Evolutionary conservation across 2,113 vertebrate genomes (phyloP), one percentile per base, ranked within the genome.

Genomic region (Sprattus sprattus): DNA sequence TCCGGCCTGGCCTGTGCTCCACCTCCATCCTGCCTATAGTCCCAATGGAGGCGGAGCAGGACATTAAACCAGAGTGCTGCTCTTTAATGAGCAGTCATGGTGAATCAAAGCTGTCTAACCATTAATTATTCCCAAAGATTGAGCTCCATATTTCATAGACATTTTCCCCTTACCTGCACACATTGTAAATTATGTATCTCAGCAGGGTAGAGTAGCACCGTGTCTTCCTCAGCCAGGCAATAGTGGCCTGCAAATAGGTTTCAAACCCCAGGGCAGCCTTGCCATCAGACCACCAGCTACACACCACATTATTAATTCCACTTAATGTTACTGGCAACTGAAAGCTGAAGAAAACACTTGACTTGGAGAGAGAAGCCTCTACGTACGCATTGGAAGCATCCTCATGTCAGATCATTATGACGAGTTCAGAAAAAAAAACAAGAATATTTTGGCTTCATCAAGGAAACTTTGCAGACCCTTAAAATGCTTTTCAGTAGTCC

Each of bases 101-200:
- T 89, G 86, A 91, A 93, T 91, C 85, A 87, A 86, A 90, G 83
- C 81, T 80, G 47, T 87, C 84, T 84, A 86, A 87, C 91, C 81
- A 85, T 91, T 89, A 87, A 93, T 93, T 92, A 93, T 92, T 93
- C 93, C 92, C 86, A 91, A 91, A 93, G 93, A 93, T 91, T 92
- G 93, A 94, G 89, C 89, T 86, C 57, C 87, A 89, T 87, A 93
- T 92, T 92, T 91, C 89, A 92, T 93, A 94, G 95, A 94, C 94
- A 89, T 94, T 95, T 90, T 90, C 64, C 54, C 84, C 28, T 82
- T 88, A 89, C 91, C 91, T 90, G 50, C 82, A 88, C 85, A 89
- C 89, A 88, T 89, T 91, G 90, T 90, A 92, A 92, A 89, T 92
- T 93, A 89, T 71, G 64, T 11, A 78, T 93, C 89, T 90, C 85